These are phyloP conservation scores for Leptodirus hochenwartii DNA, from an alignment of 2,888 invertebrate species.

Conservation along the genomic window DNA sequence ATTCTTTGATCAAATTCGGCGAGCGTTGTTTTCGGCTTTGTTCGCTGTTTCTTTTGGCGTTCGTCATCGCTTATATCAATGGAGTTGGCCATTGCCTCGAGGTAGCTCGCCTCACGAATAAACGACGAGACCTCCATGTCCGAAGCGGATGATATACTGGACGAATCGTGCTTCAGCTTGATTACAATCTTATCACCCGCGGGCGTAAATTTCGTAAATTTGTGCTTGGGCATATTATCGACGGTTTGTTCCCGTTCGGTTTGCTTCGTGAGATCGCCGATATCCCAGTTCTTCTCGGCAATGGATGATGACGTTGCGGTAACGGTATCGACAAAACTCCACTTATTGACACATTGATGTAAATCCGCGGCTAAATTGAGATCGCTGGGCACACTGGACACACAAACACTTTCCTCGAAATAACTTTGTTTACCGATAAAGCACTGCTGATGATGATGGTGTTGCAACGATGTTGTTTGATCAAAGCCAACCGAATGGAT, in stretches of 20 bases:
- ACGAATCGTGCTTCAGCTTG: conserved; percentile 13
- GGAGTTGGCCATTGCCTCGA: conserved; percentile 24
- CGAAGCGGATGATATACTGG: conserved; percentile 13
- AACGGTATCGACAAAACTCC: conserved; percentile 14
- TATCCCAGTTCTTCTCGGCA: conserved; percentile 27
- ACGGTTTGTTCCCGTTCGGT: conserved; percentile 3
- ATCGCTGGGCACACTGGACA: conserved; percentile 44
- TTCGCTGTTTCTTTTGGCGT: conserved; percentile 17
- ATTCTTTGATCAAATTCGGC: conserved; percentile 24
- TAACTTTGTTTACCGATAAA: conserved; percentile 11
- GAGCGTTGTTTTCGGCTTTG: conserved; percentile 18
- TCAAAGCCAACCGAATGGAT: conserved; percentile 11
- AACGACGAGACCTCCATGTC: conserved; percentile 14
- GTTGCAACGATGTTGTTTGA: too few species aligned
- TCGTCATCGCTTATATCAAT: conserved; percentile 30
- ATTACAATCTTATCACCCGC: conserved; percentile 13
- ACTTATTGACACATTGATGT: conserved; percentile 11
- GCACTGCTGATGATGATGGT: too few species aligned
- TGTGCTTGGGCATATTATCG: conserved; percentile 11
- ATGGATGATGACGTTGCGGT: conserved; percentile 17
- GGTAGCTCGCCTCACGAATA: conserved; percentile 25
- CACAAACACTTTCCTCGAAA: conserved; percentile 25
- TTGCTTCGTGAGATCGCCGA: conserved; percentile 19
- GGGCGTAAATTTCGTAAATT: conserved; percentile 12
- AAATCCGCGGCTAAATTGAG: conserved; percentile 40